Evolutionary conservation across 2,113 vertebrate genomes (phyloP).

Genomic region (Crotalus viridis): DNA sequence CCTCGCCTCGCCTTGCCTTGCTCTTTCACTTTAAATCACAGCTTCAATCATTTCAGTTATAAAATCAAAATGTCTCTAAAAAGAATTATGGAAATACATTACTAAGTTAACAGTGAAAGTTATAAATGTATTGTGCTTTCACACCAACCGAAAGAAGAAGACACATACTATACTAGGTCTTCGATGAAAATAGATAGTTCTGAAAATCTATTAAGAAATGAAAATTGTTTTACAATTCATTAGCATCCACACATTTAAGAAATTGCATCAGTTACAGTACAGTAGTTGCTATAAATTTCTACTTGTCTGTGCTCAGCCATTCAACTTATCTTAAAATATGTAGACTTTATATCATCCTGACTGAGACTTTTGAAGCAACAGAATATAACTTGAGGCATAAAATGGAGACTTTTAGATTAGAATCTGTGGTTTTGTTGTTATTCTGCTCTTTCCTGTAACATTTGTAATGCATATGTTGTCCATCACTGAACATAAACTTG

Average conservation of each 20-base stretch:
- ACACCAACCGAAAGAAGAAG: background rate
- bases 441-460: constrained; percentile 2
- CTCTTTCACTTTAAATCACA: background rate
- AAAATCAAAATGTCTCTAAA: background rate
- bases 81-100: background rate
- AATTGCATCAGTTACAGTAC: background rate
- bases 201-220: constrained; percentile 30
- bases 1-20: too few relatives aligned
- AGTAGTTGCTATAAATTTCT: background rate
- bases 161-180: background rate
- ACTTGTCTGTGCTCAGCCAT: background rate
- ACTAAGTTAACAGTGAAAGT: background rate
- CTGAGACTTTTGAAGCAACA: constrained; percentile 23
- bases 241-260: constrained; percentile 18
- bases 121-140: background rate
- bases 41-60: background rate
- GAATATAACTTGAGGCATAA: background rate
- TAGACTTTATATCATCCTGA: constrained; percentile 6
- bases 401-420: background rate
- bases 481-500: background rate
- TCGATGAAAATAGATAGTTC: constrained; percentile 43
- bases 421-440: background rate
- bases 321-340: background rate
- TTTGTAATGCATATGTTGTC: background rate
- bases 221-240: constrained; percentile 34